Conservation (phyloP, 2,888 invertebrate genomes). For the Steinernema hermaphroditum region DNA sequence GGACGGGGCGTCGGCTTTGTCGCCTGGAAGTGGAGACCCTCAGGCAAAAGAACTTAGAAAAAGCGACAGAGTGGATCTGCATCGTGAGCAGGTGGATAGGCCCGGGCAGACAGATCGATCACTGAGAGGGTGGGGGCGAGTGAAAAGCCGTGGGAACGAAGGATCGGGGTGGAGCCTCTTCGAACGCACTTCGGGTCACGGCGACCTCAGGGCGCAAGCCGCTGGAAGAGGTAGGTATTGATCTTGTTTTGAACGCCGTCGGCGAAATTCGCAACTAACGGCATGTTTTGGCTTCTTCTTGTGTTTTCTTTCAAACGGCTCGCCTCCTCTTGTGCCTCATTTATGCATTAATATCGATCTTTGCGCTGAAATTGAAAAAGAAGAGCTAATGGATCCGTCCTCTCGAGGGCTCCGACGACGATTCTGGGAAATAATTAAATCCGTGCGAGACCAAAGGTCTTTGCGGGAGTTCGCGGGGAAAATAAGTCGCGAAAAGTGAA, state of each 20-base stretch:
- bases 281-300: neutral
- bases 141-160: neutral
- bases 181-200: too few species aligned
- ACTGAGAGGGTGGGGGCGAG: neutral
- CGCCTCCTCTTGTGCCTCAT: neutral
- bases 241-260: too few species aligned
- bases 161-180: neutral
- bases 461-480: neutral
- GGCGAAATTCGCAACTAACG: neutral
- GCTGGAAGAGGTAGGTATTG: too few species aligned
- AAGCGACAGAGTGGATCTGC: too few species aligned
- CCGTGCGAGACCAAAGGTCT: neutral
- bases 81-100: too few species aligned
- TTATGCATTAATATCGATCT: constrained; percentile 6
- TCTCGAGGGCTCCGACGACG: neutral
- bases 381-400: neutral
- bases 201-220: too few species aligned
- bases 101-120: neutral
- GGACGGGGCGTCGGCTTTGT: too few species aligned
- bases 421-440: neutral
- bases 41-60: too few species aligned
- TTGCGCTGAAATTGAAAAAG: neutral
- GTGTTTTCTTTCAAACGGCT: neutral
- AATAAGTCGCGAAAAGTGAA: neutral
- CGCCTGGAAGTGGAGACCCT: too few species aligned